Conservation (phyloP, 2,888 invertebrate genomes). For the Xanthia togata region DNA sequence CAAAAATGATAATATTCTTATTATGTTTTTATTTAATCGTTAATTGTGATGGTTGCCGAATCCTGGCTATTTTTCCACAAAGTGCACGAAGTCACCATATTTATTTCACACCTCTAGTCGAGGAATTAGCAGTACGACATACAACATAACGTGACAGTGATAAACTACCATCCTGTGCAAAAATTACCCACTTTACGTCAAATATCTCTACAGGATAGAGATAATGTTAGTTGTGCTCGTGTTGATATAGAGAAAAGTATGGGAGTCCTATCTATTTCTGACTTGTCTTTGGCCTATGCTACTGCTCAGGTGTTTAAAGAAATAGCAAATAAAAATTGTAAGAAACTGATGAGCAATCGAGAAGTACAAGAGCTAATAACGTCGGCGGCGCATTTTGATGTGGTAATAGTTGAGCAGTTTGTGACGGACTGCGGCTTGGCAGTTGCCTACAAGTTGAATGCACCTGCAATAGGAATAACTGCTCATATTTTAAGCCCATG, state of each 20-base stretch:
- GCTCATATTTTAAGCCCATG: constrained; percentile 90
- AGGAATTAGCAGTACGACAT: constrained; percentile 73
- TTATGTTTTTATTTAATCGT: constrained; percentile 26
- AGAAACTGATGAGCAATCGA: constrained; percentile 64
- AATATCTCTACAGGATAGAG: constrained; percentile 67
- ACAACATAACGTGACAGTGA: constrained; percentile 77
- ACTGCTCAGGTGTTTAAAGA: constrained; percentile 41
- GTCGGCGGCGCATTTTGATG: constrained; percentile 84
- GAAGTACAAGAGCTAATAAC: constrained; percentile 68
- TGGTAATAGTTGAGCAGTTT: constrained; percentile 90
- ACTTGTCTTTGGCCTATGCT: constrained; percentile 50
- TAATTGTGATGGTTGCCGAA: constrained; percentile 61
- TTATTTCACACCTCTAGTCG: constrained; percentile 53
- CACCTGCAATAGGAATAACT: constrained; percentile 88
- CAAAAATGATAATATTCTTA: constrained; percentile 37
- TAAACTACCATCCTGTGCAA: constrained; percentile 76
- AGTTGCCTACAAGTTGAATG: constrained; percentile 86
- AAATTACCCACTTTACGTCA: constrained; percentile 79
- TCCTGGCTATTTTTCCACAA: constrained; percentile 72
- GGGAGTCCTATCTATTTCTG: constrained; percentile 36
- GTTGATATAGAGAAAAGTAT: constrained; percentile 43
- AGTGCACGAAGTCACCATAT: constrained; percentile 75
- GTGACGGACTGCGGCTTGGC: constrained; percentile 90
- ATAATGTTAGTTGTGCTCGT: constrained; percentile 35
- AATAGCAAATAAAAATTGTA: constrained; percentile 68